Evolutionary conservation across 1,140 invertebrate species (phyloP).

Genomic region (Euura saliciscinereae): DNA sequence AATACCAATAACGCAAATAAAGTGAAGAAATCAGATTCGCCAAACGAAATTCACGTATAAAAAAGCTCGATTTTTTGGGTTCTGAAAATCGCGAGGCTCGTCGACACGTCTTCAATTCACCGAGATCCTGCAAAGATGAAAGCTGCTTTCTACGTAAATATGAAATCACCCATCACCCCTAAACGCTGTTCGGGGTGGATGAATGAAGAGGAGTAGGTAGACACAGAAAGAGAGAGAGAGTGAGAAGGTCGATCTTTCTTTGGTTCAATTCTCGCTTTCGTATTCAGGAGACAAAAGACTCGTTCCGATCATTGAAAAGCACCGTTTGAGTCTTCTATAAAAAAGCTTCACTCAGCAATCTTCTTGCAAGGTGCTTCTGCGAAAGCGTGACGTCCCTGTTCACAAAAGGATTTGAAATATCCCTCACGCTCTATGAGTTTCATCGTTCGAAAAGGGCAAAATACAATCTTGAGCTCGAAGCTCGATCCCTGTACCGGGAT

Average conservation of each 20-base stretch:
- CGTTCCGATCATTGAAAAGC: not conserved
- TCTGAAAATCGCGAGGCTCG: too few relatives aligned
- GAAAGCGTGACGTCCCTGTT: not conserved
- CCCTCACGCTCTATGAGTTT: not conserved
- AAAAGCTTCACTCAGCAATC: not conserved
- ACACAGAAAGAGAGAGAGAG: not conserved
- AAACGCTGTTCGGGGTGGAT: not conserved
- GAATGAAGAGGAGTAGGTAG: not conserved
- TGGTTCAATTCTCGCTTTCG: not conserved
- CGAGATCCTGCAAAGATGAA: too few relatives aligned
- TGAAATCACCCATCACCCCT: too few relatives aligned
- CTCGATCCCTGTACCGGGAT: too few relatives aligned
- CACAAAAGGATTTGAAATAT: not conserved
- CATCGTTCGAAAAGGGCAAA: not conserved
- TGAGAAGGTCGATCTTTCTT: not conserved
- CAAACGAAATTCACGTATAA: too few relatives aligned
- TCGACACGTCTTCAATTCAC: too few relatives aligned
- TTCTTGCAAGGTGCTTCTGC: not conserved
- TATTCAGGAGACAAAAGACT: not conserved
- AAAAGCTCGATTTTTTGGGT: too few relatives aligned
- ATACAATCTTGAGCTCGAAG: too few relatives aligned
- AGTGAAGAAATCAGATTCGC: too few relatives aligned
- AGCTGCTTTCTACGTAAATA: too few relatives aligned
- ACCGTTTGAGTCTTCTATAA: not conserved
- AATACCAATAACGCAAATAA: too few relatives aligned